Evolutionary conservation across 1,140 invertebrate species (phyloP).

Genomic region (Diorhabda carinulata): DNA sequence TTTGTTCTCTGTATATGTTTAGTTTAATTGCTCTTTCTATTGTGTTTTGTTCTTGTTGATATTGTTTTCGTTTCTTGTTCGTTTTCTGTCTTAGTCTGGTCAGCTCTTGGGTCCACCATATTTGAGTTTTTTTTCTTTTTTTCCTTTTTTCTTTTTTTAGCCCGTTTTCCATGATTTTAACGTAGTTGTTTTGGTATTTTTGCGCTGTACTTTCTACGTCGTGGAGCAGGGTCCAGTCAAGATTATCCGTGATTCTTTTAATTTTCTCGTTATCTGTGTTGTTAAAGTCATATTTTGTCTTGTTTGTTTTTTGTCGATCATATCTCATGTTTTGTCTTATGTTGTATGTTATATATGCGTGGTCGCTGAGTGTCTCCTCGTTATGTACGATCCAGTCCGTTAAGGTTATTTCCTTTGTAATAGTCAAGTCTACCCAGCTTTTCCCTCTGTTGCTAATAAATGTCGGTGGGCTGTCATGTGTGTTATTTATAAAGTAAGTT

Average conservation of each 20-base stretch:
- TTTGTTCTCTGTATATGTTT: background rate
- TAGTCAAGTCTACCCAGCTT: conserved; percentile 1
- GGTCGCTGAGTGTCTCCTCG: conserved; percentile 15
- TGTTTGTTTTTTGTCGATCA: too few relatives aligned
- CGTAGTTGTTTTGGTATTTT: too few relatives aligned
- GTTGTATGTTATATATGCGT: too few relatives aligned
- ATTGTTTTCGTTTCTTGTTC: background rate
- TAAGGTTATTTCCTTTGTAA: background rate
- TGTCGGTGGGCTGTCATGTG: background rate
- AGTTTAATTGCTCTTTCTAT: background rate
- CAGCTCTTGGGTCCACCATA: background rate
- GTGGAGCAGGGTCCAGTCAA: too few relatives aligned
- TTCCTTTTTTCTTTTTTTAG: background rate
- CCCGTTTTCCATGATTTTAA: background rate
- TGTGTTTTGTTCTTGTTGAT: background rate
- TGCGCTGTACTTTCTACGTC: too few relatives aligned
- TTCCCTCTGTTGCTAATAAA: background rate
- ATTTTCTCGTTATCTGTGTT: too few relatives aligned
- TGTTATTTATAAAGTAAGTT: background rate
- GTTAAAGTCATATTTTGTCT: too few relatives aligned
- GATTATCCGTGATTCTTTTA: too few relatives aligned
- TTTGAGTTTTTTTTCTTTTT: background rate
- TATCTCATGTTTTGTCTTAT: too few relatives aligned
- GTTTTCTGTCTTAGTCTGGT: background rate
- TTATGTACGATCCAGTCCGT: background rate